Base-by-base conservation (phyloP, 2,797 vertebrate genomes). In the Hoplostethus mediterraneus region DNA sequence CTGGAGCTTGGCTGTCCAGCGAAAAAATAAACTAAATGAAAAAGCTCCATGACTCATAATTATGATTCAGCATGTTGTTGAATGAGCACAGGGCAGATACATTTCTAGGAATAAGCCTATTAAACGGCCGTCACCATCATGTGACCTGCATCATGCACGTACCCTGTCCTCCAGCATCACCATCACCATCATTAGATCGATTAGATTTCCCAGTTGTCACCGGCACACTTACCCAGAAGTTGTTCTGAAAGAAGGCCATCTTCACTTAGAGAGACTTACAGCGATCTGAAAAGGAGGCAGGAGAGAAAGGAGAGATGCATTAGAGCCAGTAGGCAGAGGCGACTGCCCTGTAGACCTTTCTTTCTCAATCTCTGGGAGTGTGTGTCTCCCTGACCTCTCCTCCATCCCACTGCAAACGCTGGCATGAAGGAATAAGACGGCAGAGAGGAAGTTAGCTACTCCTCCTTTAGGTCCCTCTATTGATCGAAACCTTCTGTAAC, bases 231-330 rank as follows among this genome's bases (percentile, higher is more conserved):
- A 93, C 92, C 92, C 92, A 93, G 83, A 93, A 92, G 87, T 90
- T 90, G 87, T 87, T 90, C 84, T 91, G 88, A 87, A 93, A 93
- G 75, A 80, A 74, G 0, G 92, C 87, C 92, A 93, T 93, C 74
- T 85, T 91, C 64, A 54, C 76, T 82, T 74, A 42, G 63, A 64
- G 21, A 65, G n/a, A 54, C 51, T 86, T 63, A 80, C 79, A 49
- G 77, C 73, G 58, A 83, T 78, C 91, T 93, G 82, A 9, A 60
- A 59, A 63, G 17, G 21, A 70, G 8, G 9, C 0, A 38, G 56
- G 21, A n/a, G 10, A 31, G n/a, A 33, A 10, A 9, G 33, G 0
- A 57, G 53, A 64, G 16, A 48, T n/a, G 49, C 11, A 53, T 81
- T 62, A 77, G 25, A 71, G 9, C 14, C 28, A 11, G 21, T 21